phyloP scores from a whole-genome alignment of 1,140 invertebrate genomes.

The Metopolophium dirhodum region DNA sequence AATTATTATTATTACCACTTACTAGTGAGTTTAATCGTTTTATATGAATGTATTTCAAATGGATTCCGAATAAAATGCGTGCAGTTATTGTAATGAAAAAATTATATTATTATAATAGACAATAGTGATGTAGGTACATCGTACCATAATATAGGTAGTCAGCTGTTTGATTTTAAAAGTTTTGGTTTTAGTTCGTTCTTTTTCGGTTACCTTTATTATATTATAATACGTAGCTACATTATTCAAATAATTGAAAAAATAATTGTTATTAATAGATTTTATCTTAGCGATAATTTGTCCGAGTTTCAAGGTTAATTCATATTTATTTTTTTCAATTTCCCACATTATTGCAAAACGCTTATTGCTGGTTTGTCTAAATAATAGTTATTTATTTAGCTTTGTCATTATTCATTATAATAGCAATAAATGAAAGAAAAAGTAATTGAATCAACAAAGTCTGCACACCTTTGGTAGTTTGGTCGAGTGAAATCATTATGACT shows the following conservation, averaged over 20 bases:
- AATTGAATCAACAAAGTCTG: not conserved
- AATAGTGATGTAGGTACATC: not conserved
- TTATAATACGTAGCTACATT: too few relatives aligned
- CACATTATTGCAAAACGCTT: not conserved
- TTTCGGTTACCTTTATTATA: not conserved
- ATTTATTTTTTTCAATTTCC: not conserved
- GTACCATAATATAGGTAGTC: not conserved
- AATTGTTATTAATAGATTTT: not conserved
- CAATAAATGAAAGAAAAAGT: not conserved
- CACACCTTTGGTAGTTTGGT: not conserved
- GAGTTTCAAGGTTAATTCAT: not conserved
- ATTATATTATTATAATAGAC: not conserved
- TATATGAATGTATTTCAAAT: not conserved
- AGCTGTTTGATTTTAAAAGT: not conserved
- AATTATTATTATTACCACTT: not conserved
- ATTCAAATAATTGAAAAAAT: too few relatives aligned
- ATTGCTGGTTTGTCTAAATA: not conserved
- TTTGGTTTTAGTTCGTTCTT: not conserved
- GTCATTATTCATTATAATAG: not conserved
- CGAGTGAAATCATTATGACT: not conserved
- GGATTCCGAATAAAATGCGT: not conserved
- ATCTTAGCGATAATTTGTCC: not conserved
- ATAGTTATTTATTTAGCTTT: not conserved
- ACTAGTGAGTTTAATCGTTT: not conserved
- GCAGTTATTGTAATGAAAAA: not conserved